Conservation (phyloP, 2,113 vertebrate species). For the Ibidorhyncha struthersii region DNA sequence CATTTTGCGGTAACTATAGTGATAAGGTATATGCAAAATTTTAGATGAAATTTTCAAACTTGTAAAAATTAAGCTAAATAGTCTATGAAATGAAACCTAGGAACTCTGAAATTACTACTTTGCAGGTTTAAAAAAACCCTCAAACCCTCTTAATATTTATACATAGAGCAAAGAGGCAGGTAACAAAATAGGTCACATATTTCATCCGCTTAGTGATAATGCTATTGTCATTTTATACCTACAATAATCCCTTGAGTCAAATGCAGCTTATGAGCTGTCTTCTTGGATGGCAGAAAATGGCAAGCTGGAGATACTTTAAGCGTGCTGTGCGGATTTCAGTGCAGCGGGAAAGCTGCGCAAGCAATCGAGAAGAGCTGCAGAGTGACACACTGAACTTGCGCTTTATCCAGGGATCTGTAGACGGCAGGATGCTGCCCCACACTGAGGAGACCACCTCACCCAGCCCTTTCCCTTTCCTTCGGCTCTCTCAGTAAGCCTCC, state of each 20-base stretch:
- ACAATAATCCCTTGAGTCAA: neutral
- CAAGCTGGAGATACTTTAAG: neutral
- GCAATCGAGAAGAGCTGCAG: accelerated
- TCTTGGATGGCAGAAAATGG: neutral
- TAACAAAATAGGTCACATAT: neutral
- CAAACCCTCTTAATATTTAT: neutral
- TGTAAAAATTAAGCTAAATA: neutral
- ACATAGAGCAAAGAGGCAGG: neutral
- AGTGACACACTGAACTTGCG: neutral
- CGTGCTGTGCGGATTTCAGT: neutral
- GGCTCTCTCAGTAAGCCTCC: neutral
- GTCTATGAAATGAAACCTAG: neutral
- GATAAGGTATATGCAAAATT: neutral
- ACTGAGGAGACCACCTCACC: neutral
- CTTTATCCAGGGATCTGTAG: neutral
- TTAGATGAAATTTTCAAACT: neutral
- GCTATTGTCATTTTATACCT: neutral
- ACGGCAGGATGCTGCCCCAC: accelerated
- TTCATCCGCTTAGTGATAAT: neutral
- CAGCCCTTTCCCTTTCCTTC: neutral
- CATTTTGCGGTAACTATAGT: neutral
- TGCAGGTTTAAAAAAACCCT: neutral
- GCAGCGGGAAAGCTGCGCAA: neutral
- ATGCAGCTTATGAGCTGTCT: neutral
- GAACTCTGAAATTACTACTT: neutral